Conservation (phyloP, 2,113 vertebrate genomes). For the Nanorana parkeri region DNA sequence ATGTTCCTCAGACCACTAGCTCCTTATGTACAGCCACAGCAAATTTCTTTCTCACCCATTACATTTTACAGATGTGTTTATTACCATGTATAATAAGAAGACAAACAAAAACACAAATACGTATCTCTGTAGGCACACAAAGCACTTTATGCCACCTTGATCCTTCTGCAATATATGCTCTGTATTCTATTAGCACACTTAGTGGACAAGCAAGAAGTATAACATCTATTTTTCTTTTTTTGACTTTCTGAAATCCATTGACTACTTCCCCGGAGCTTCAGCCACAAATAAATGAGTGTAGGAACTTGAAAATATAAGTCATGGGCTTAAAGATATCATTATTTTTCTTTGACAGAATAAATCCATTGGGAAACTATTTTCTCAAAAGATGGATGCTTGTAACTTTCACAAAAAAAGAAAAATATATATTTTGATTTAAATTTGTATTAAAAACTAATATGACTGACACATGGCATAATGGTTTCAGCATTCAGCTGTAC, state of each 20-base stretch:
- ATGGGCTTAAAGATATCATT: conserved; percentile 52
- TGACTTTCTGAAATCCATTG: conserved; percentile 52
- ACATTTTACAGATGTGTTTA: neutral
- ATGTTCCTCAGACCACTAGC: too few species aligned
- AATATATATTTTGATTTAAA: conserved; percentile 7
- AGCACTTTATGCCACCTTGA: neutral
- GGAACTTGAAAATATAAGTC: conserved; percentile 41
- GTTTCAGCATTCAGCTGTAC: neutral
- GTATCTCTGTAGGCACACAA: neutral
- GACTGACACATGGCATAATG: neutral
- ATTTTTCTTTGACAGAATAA: conserved; percentile 50
- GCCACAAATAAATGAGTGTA: conserved; percentile 48
- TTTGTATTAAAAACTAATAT: conserved; percentile 12
- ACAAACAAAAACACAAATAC: neutral
- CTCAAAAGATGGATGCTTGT: conserved; percentile 23
- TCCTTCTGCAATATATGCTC: neutral
- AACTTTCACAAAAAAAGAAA: conserved; percentile 4
- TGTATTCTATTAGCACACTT: conserved; percentile 22
- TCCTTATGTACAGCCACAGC: too few species aligned
- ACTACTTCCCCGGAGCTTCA: conserved; percentile 36
- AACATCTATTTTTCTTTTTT: conserved; percentile 44
- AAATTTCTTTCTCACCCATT: too few species aligned
- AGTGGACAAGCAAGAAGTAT: conserved; percentile 35
- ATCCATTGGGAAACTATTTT: conserved; percentile 31
- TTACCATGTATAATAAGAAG: neutral